These are phyloP conservation scores for Danaus melanippus DNA, from an alignment of 1,140 invertebrate species.

Conservation along the genomic window DNA sequence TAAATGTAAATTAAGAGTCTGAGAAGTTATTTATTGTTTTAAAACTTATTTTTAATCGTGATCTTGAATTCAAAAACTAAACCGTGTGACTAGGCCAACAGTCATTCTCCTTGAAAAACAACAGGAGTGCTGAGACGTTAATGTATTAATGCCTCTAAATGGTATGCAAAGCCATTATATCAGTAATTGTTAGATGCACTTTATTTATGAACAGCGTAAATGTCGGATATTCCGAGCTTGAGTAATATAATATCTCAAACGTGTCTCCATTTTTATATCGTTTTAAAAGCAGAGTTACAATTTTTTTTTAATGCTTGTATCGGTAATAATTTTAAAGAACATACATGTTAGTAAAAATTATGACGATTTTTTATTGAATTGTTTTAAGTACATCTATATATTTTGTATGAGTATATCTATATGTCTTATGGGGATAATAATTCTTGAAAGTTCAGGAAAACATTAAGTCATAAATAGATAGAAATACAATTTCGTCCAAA, in stretches of 20 bases:
- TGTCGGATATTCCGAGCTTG: constrained; percentile 7
- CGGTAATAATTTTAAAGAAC: too few species aligned
- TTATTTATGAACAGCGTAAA: constrained; percentile 13
- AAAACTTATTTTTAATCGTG: too few species aligned
- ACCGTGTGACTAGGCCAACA: too few species aligned
- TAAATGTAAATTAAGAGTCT: too few species aligned
- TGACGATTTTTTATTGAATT: too few species aligned
- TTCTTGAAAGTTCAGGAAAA: constrained; percentile 1
- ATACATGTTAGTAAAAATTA: too few species aligned
- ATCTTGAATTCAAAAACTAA: too few species aligned
- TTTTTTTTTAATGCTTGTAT: too few species aligned
- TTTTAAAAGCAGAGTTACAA: too few species aligned
- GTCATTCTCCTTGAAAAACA: too few species aligned
- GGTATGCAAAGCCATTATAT: constrained; percentile 10
- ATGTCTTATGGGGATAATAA: background rate
- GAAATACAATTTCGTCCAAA: constrained; percentile 3
- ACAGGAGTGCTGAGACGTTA: background rate
- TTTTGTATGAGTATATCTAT: constrained; percentile 4
- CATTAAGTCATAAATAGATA: constrained; percentile 7
- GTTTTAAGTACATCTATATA: background rate
- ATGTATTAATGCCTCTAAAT: constrained; percentile 6
- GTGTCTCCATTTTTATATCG: background rate
- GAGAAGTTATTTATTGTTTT: too few species aligned
- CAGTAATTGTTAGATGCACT: constrained; percentile 11
- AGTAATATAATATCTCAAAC: constrained; percentile 6